Evolutionary conservation across 2,113 vertebrate genomes (phyloP).

Genomic region (Crotalus tigris): DNA sequence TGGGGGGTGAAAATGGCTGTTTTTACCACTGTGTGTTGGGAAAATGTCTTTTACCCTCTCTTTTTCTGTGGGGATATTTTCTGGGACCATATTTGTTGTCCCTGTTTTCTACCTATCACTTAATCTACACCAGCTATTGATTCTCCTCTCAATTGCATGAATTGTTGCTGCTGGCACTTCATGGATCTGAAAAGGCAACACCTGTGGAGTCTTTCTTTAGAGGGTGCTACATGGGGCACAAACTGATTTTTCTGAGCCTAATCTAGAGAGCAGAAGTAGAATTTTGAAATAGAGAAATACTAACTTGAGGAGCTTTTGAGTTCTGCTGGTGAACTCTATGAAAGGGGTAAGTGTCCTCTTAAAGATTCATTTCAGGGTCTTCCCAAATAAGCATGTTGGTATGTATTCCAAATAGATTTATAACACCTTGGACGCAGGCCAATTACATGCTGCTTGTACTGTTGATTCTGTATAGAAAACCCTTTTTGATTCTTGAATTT

Average conservation of each 20-base stretch:
- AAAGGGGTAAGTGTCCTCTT: not conserved
- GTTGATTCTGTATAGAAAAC: not conserved
- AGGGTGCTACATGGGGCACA: not conserved
- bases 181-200: not conserved
- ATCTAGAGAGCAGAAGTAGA: conserved; percentile 3
- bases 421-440: not conserved
- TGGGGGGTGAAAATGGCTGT: conserved; percentile 87
- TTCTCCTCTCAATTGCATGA: conserved; percentile 43
- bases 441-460: not conserved
- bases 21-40: conserved; percentile 73
- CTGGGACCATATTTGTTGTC: conserved; percentile 58
- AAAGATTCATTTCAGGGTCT: not conserved
- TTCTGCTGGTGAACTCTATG: not conserved
- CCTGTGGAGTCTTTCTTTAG: conserved; percentile 34
- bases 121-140: conserved; percentile 58
- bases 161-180: conserved; percentile 9
- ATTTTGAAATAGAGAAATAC: rapidly evolving
- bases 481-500: not conserved
- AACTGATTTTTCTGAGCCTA: not conserved
- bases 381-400: not conserved
- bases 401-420: not conserved
- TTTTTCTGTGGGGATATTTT: conserved; percentile 61
- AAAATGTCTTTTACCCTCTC: conserved; percentile 43
- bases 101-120: conserved; percentile 54
- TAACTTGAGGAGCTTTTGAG: rapidly evolving